A percentile compares a stretch with the other conserved stretches of the same genome.
These are phyloP conservation scores for Diuraphis noxia DNA, from an alignment of 1,140 invertebrate genomes.

Conservation along the genomic window DNA sequence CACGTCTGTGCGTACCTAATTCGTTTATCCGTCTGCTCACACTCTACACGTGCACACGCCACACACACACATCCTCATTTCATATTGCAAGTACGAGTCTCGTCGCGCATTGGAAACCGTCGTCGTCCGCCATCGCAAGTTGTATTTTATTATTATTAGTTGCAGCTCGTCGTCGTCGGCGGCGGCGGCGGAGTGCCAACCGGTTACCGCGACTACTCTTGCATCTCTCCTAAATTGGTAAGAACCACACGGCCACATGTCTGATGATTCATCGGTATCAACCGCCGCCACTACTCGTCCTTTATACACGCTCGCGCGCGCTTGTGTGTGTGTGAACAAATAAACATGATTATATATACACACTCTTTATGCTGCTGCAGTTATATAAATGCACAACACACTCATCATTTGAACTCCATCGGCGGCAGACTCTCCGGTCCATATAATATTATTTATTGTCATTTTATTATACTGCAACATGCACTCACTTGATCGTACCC, in stretches of 20 bases:
- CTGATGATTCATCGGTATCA: constrained; percentile 35
- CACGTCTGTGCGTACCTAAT: not conserved
- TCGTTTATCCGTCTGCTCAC: not conserved
- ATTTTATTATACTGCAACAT: not conserved
- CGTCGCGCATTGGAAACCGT: not conserved
- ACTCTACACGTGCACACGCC: not conserved
- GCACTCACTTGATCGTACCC: not conserved
- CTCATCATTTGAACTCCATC: not conserved
- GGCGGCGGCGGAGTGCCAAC: not conserved
- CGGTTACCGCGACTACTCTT: constrained; percentile 23
- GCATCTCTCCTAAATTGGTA: constrained; percentile 44
- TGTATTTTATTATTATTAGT: not conserved
- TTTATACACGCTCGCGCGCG: not conserved
- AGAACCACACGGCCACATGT: constrained; percentile 28
- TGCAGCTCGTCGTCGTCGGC: not conserved
- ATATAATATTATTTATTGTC: not conserved
- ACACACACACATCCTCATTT: not conserved
- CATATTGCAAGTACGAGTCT: not conserved
- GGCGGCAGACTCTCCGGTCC: not conserved
- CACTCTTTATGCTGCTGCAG: not conserved
- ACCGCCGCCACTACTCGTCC: not conserved
- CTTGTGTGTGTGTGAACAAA: not conserved
- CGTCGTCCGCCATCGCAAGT: not conserved
- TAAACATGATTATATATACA: not conserved
- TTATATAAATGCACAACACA: not conserved